Evolutionary conservation across 2,888 invertebrate genomes (phyloP).

Genomic region (Acronicta aceris): DNA sequence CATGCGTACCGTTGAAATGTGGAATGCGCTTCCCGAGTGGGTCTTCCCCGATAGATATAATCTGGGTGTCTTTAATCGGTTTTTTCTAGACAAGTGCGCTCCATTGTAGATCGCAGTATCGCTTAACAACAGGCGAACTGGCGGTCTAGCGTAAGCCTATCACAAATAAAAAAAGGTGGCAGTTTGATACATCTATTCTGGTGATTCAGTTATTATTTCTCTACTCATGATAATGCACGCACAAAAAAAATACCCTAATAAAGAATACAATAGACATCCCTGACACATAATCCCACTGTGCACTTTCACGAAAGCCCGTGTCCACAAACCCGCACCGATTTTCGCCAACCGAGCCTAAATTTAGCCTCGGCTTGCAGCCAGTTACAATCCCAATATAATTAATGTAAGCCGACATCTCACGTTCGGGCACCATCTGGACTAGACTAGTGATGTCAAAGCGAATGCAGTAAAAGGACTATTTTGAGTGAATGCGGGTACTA

Average conservation of each 20-base stretch:
- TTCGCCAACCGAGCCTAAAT: slow-evolving; percentile 38
- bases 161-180: too few species aligned
- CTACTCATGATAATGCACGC: not conserved
- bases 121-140: too few species aligned
- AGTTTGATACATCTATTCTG: too few species aligned
- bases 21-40: too few species aligned
- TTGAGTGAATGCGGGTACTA: slow-evolving; percentile 34
- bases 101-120: too few species aligned
- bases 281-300: not conserved
- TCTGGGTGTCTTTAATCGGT: too few species aligned
- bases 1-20: too few species aligned
- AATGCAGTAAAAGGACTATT: slow-evolving; percentile 48
- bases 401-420: slow-evolving; percentile 50
- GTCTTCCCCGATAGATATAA: too few species aligned
- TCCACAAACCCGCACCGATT: slow-evolving; percentile 11
- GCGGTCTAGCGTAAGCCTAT: too few species aligned
- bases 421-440: slow-evolving; percentile 50
- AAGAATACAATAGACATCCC: not conserved
- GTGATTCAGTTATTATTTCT: too few species aligned
- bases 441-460: slow-evolving; percentile 48
- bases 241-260: not conserved
- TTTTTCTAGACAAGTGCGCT: too few species aligned
- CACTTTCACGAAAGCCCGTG: slow-evolving; percentile 5
- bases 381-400: slow-evolving; percentile 52
- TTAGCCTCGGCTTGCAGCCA: slow-evolving; percentile 26